These are phyloP conservation scores for Tachina fera DNA, from an alignment of 2,888 invertebrate genomes.

Conservation along the genomic window DNA sequence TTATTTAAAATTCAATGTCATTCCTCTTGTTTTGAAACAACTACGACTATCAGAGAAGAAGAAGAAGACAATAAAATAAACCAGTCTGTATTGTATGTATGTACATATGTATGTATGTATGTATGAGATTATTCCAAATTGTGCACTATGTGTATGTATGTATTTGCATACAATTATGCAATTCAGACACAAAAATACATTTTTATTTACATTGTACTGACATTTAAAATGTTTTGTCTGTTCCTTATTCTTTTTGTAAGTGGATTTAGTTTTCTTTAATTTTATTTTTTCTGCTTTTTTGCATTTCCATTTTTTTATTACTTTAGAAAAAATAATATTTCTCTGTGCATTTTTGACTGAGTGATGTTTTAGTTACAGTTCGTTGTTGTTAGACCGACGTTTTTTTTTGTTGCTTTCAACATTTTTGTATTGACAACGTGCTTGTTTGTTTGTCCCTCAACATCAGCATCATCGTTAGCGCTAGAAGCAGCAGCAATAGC, in stretches of 20 bases:
- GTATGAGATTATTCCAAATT: conserved; percentile 21
- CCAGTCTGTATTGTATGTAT: no score
- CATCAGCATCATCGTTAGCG: conserved; percentile 6
- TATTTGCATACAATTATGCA: conserved; percentile 50
- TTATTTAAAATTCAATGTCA: conserved; percentile 63
- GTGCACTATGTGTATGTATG: conserved; percentile 34
- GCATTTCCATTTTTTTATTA: conserved; percentile 13
- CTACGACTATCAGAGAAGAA: neutral
- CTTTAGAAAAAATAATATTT: conserved; percentile 1
- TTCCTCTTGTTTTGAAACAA: conserved; percentile 36
- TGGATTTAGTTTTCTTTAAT: conserved; percentile 19
- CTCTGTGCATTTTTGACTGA: conserved; percentile 32
- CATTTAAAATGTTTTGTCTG: conserved; percentile 63
- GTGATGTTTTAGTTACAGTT: conserved; percentile 28
- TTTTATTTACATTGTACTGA: conserved; percentile 47
- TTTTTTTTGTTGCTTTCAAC: conserved; percentile 59
- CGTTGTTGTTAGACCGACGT: conserved; percentile 61
- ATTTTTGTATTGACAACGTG: conserved; percentile 63
- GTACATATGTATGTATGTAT: no score
- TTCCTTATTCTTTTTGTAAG: conserved; percentile 54
- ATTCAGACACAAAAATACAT: conserved; percentile 39
- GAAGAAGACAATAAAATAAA: conserved; percentile 26
- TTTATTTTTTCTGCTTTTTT: conserved; percentile 7
- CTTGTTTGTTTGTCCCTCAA: conserved; percentile 53
- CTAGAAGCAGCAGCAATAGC: neutral